phyloP scores from a whole-genome alignment of 2,888 invertebrate species.

The Liodrosophila aerea region DNA sequence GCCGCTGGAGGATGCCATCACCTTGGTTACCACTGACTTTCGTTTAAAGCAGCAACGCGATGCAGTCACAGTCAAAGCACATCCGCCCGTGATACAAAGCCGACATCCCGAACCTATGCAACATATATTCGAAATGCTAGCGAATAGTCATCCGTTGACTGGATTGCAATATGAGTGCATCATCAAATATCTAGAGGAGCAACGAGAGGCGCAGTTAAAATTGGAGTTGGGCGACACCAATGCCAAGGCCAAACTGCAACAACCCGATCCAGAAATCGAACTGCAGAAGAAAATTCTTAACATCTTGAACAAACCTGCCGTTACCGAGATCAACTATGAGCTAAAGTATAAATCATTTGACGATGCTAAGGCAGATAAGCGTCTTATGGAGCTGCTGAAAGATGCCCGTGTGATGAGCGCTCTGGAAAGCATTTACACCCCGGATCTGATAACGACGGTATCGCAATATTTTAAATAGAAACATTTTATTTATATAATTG shows the following conservation, averaged over 20 bases:
- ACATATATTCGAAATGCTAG: conserved; percentile 89
- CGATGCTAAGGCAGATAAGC: conserved; percentile 77
- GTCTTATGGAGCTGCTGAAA: conserved; percentile 86
- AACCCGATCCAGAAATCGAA: conserved; percentile 82
- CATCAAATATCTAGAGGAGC: conserved; percentile 88
- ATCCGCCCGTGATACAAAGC: conserved; percentile 75
- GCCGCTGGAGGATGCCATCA: conserved; percentile 95
- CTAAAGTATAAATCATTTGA: conserved; percentile 76
- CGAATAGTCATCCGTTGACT: conserved; percentile 90
- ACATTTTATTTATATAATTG: too few species aligned
- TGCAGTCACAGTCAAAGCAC: not conserved
- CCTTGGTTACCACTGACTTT: conserved; percentile 89
- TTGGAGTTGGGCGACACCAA: conserved; percentile 88
- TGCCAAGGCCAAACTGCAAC: conserved; percentile 66
- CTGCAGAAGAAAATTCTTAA: conserved; percentile 82
- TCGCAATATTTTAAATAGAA: conserved; percentile 33
- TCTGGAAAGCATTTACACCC: conserved; percentile 86
- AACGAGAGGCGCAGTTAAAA: conserved; percentile 89
- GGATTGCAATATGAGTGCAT: conserved; percentile 91
- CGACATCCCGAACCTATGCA: conserved; percentile 87
- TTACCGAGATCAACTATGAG: conserved; percentile 75
- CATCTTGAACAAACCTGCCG: conserved; percentile 81
- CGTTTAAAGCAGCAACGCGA: conserved; percentile 85
- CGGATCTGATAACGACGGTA: conserved; percentile 70
- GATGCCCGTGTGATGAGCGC: conserved; percentile 92